Evolutionary conservation across 2,888 invertebrate genomes (phyloP), one percentile per base, ranked within the genome.

Genomic region (Zaprionus obscuricornis): DNA sequence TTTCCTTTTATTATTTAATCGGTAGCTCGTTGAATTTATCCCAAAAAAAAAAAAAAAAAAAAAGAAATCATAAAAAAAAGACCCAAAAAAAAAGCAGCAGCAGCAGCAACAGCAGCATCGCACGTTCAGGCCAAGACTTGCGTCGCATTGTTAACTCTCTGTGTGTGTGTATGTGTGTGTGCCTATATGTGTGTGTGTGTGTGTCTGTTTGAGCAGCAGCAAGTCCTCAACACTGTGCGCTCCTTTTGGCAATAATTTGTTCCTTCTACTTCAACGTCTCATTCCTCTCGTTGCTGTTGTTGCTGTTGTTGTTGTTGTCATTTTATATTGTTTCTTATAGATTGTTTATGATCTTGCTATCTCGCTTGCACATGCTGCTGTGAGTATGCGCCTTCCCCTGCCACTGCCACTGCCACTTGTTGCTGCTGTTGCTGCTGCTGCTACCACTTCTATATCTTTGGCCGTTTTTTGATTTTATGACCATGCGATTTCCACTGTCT

Each of bases 401-500:
- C 43, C 26, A 43, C 26, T 43, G 43, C 29, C n/a, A n/a, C 43
- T 43, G 43, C 8, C 10, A 8, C 5, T 34, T 16, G 34, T 29
- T 13, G 29, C 13, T 27, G n/a, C 17, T 3, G 26, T 42, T 40
- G 39, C 13, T 13, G 39, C 20, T 18, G 22, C 27, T 27, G 16
- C n/a, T n/a, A n/a, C n/a, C n/a, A n/a, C n/a, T n/a, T n/a, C n/a
- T n/a, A n/a, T n/a, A 22, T 37, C 17, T 6, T 31, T 40, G 39
- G 47, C 37, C 24, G 27, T 27, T 36, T n/a, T 20, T 3, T 20
- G 20, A 1, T 37, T 17, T 36, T 57, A 47, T 57, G 56, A 56
- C 67, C 42, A 60, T 76, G 81, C 74, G 69, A 79, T 79, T 83
- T 76, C 69, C 73, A 69, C 46, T 56, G 52, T 73, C 52, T 66